Evolutionary conservation across 2,888 invertebrate genomes (phyloP), one percentile per base, ranked within the genome.

Genomic region (Lottia scabra): DNA sequence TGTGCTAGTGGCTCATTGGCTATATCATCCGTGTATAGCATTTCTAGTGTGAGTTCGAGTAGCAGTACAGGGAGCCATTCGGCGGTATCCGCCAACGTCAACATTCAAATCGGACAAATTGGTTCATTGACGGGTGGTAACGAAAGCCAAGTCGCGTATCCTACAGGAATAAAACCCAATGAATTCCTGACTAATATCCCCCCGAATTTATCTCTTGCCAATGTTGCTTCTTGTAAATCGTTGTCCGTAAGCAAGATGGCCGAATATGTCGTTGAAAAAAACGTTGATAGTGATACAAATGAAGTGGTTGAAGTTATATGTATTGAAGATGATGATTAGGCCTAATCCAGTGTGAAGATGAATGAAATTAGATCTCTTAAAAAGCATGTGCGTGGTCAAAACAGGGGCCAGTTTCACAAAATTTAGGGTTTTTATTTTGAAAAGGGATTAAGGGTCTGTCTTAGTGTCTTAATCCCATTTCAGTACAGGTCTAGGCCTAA

Each of bases 271-370:
- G 56, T 56, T 13, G 56, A 56, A 56, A 56, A 23, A 13, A 56
- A 56, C 13, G 23, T 56, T 56, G 56, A 56, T 56, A 56, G 56
- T 56, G 56, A 56, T 23, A 56, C 56, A 19, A 56, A 56, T 15
- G 38, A 69, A 8, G 63, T 69, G 63, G 68, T 69, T 62, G 68
- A 69, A 45, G 45, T 69, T 63, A 69, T 69, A 63, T 69, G 63
- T 63, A 69, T 69, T 44, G 68, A 69, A n/a, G 68, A 69, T 63
- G 68, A 69, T 46, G 48, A 48, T 48, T 67, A 48, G 46, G 16
- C 23, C 30, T n/a, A n/a, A n/a, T n/a, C n/a, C n/a, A n/a, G n/a
- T n/a, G n/a, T n/a, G n/a, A n/a, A n/a, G n/a, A n/a, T n/a, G n/a
- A n/a, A n/a, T n/a, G n/a, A n/a, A n/a, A n/a, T n/a, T n/a, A n/a